Evolutionary conservation across 2,113 vertebrate species (phyloP), one percentile per base, ranked within the genome.

Genomic region (Brachyistius frenatus): DNA sequence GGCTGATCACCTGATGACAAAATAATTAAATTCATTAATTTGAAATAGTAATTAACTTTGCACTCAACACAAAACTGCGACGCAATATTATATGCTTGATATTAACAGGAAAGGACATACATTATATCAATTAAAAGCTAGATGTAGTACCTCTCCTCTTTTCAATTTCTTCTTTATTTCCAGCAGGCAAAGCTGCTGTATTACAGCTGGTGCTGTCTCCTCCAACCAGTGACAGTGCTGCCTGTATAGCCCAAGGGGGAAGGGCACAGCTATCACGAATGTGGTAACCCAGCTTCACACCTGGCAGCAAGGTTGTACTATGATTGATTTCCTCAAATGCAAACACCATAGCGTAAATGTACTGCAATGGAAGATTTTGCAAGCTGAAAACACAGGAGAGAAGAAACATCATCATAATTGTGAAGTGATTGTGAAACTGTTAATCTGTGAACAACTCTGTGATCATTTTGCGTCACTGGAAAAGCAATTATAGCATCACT

Each of bases 321-420:
- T 66, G 72, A 81, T 95, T 95, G 63, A 95, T 95, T 86, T 95
- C 94, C n/a, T 95, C 93, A 65, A 95, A 68, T 0, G 94, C 93
- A 86, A 93, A 95, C 30, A 93, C 58, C 87, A 95, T 87, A 9
- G 92, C 90, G 57, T 94, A 90, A 14, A 91, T 49, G 84, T 93
- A 94, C 44, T 88, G 91, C 13, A 93, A 55, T 8, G 93, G 83
- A 44, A 86, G 79, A 32, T 81, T 74, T 83, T 94, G 83, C 55
- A 95, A 89, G 50, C 93, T 94, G 71, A 69, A 7, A 67, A 5
- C 35, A 76, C 5, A 81, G 32, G 16, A 53, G 37, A 74, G 3
- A 72, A 74, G 4, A 35, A 3, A 68, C 62, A 66, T 78, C 2
- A 60, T 23, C 23, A 23, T 23, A 23, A 23, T 23, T 23, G 23